Base-by-base conservation (phyloP, 2,797 vertebrate species). In the Macroramphosus scolopax region DNA sequence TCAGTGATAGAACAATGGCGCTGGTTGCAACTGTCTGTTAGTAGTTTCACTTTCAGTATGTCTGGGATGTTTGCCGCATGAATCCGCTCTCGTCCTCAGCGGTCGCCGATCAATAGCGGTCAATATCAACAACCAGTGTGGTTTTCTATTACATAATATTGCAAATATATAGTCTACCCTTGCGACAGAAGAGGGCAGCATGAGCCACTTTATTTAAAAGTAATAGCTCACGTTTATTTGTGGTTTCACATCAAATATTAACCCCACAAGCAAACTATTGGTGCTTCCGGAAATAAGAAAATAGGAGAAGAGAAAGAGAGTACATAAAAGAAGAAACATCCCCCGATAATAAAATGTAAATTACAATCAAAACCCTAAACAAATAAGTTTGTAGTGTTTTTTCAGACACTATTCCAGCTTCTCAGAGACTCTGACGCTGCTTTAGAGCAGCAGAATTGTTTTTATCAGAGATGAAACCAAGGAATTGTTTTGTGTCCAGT, bases 121-220 rank as follows among this genome's bases (percentile, higher is more conserved):
- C 17, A 26, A 12, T 24, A 17, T 5, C 26, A 52, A n/a, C 33
- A 36, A 30, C 26, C 15, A 15, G 3, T 13, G 8, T 11, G 16
- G 16, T 25, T 59, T 41, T 48, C 4, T 33, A 13, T 48, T 61
- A 51, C 53, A 63, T 48, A 58, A 64, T 28, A 11, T 12, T 10
- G 17, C 7, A 32, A 18, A 29, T 5, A 29, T 5, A 50, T 66
- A 68, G n/a, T 59, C 10, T 58, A 45, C 24, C 22, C 15, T 10
- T 50, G 1, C 11, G 41, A 62, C 85, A 77, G 77, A 52, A 81
- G 85, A 78, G 78, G 82, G 85, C 82, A 87, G 82, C 67, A 80
- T 34, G 42, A 54, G 26, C 51, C 63, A 63, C 58, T 11, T 24
- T 43, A 28, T 63, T 34, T 8, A 54, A 31, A 42, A 17, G 11